These are phyloP conservation scores for Cataglyphis rosenhaueri DNA, from an alignment of 2,888 invertebrate species.

Conservation along the genomic window DNA sequence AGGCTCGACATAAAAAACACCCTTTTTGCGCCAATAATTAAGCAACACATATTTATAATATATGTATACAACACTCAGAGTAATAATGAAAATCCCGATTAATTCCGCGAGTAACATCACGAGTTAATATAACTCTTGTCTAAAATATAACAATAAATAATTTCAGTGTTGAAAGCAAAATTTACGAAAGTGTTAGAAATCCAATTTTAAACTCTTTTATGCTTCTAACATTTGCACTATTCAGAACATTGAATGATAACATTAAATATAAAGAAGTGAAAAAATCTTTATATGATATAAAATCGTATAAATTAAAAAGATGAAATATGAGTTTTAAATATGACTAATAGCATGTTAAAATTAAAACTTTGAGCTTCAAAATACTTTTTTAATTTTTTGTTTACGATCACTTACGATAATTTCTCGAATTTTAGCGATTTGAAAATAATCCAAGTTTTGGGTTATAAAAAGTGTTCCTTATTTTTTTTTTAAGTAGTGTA, in stretches of 20 bases:
- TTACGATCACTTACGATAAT: no score
- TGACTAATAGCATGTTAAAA: no score
- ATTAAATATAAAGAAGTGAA: not conserved
- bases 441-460: no score
- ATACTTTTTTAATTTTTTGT: no score
- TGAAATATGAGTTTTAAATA: no score
- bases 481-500: no score
- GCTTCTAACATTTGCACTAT: not conserved
- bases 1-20: conserved; percentile 69
- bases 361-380: no score
- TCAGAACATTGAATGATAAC: not conserved
- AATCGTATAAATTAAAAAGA: no score
- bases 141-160: not conserved
- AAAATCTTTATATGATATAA: not conserved
- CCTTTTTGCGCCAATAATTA: conserved; percentile 75
- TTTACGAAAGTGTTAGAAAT: not conserved
- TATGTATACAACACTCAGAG: conserved; percentile 66
- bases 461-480: no score
- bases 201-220: not conserved
- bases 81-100: conserved; percentile 31
- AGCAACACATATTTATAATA: conserved; percentile 74
- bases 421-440: no score
- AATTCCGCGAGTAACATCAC: conserved; percentile 44
- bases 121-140: not conserved
- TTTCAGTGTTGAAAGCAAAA: not conserved